Conservation (phyloP, 2,888 invertebrate species). For the Patella caerulea region DNA sequence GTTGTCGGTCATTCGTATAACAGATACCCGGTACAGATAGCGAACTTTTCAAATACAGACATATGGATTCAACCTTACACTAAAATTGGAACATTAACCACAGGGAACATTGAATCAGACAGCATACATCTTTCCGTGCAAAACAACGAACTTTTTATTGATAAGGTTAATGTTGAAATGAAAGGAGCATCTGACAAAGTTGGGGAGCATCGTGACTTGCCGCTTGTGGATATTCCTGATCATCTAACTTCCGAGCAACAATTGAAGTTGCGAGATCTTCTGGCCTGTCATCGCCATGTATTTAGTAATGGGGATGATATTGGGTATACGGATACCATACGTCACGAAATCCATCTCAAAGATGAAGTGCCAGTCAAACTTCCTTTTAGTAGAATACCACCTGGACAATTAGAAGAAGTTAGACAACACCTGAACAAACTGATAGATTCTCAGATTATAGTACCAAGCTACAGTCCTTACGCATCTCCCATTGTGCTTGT, state of each 20-base stretch:
- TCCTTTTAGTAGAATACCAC: conserved; percentile 28
- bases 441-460: conserved; percentile 31
- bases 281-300: background rate
- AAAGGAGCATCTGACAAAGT: background rate
- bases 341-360: background rate
- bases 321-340: background rate
- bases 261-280: background rate
- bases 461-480: conserved; percentile 32
- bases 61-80: background rate
- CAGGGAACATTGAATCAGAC: background rate
- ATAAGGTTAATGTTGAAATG: background rate
- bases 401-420: conserved; percentile 19
- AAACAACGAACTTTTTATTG: background rate
- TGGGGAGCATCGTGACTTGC: background rate
- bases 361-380: conserved; percentile 18
- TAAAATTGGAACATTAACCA: background rate
- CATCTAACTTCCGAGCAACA: background rate
- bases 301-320: background rate
- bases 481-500: conserved; percentile 40
- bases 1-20: background rate
- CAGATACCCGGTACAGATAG: background rate
- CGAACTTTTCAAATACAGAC: background rate
- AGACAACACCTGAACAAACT: conserved; percentile 26
- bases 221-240: background rate
- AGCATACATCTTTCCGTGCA: background rate